Base-by-base conservation (phyloP, 2,888 invertebrate species). In the Pyralis farinalis region DNA sequence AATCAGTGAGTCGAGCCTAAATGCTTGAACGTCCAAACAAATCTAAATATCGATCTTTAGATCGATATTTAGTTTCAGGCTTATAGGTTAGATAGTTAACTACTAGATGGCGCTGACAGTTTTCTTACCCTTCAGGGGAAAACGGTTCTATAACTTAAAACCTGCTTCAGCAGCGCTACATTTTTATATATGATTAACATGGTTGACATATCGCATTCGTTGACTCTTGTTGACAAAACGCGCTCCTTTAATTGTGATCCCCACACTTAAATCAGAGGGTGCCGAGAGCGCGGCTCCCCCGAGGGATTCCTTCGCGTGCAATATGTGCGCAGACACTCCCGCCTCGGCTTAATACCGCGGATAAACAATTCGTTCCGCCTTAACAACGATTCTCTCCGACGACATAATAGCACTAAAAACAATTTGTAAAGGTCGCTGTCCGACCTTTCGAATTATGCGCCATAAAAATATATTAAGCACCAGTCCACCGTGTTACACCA, bases 331-430 rank as follows among this genome's bases (percentile, higher is more conserved):
- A 70, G 64, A 66, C 71, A 71, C 71, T 70, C 66, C 61, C 62
- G 73, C 63, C 60, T 64, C 64, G 66, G 67, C 67, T 75, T 79
- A 77, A 81, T 78, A 66, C 73, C 72, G 64, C 70, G 63, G 70
- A 75, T 82, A 82, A 83, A 74, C 75, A 73, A 85, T 86, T 83
- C 69, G 84, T 76, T 76, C 69, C 79, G 71, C 71, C 60, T 75
- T 74, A 73, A 73, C 67, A 71, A 67, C 69, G 69, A 77, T 77
- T 75, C 67, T 62, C 65, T 70, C 65, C 71, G 62, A 69, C 70
- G 62, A 68, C 64, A 62, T 77, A 71, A 73, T 70, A 69, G 64
- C 66, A 70, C 62, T 63, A 67, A 70, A 78, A 74, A 78, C 74
- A 65, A 74, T 80, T 78, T 67, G 67, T 63, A 63, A 73, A 67